A percentile compares a stretch with the other conserved stretches of the same genome.
Conservation (phyloP, 1,140 invertebrate species). For the Cyclargus thomasi region DNA sequence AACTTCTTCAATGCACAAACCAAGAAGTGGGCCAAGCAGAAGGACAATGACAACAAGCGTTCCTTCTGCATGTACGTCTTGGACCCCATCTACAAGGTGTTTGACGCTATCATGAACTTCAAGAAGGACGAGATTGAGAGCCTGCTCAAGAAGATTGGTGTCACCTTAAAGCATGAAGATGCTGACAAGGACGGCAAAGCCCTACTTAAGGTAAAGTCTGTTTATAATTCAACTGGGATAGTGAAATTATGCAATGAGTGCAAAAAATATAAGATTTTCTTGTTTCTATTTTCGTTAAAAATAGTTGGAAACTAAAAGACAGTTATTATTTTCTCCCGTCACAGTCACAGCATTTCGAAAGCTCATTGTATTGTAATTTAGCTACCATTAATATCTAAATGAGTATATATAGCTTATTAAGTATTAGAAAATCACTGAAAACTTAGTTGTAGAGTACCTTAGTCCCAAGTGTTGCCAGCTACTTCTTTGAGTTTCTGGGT, state of each 20-base stretch:
- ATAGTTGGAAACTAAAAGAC: no score
- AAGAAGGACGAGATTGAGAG: constrained; percentile 95
- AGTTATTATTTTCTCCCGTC: no score
- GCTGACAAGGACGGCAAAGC: constrained; percentile 96
- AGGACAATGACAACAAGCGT: constrained; percentile 92
- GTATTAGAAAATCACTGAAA: no score
- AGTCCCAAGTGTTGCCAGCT: constrained; percentile 47
- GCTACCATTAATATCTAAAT: no score
- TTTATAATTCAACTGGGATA: not conserved
- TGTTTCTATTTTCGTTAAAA: no score
- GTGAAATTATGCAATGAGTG: no score
- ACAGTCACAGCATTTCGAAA: no score
- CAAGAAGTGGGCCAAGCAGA: constrained; percentile 98
- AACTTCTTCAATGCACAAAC: constrained; percentile 98
- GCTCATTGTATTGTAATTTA: no score
- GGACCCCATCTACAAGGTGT: constrained; percentile 99
- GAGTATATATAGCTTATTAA: no score
- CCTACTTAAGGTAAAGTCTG: constrained; percentile 82
- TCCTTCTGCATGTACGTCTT: constrained; percentile 99
- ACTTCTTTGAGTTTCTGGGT: constrained; percentile 36
- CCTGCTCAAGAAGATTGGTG: constrained; percentile 91
- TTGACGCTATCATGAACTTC: constrained; percentile 98
- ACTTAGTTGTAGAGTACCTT: not conserved
- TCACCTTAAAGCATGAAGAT: constrained; percentile 95
- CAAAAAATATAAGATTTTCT: no score